Evolutionary conservation across 2,888 invertebrate species (phyloP), one percentile per base, ranked within the genome.

Genomic region (Leptinotarsa rubiginosa): DNA sequence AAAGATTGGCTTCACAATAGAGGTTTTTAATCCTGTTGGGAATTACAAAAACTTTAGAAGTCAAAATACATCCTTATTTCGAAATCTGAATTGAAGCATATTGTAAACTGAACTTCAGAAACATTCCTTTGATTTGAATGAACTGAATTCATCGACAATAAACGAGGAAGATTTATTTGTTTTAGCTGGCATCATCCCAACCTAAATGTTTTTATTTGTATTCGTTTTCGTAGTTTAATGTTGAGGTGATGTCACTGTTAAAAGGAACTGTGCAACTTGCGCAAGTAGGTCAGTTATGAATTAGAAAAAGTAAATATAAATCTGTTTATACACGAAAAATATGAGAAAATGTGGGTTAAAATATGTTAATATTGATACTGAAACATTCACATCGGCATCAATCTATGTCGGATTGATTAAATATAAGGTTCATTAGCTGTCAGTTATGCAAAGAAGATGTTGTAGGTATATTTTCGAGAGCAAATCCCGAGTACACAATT

Each of bases 211-310:
- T 66, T 72, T 56, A 66, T 72, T 66, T 66, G 41, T 47, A 52
- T 41, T 54, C 59, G 2, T 47, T 72, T 56, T 72, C 47, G 47
- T 54, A 41, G 54, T 47, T 18, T 31, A 1, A 72, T 72, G 52
- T 70, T 64, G 62, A 31, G 41, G 50, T 70, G 65, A 59, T 72
- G 59, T 72, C 72, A 66, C 59, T 66, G 54, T 66, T 72, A 22
- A 49, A 72, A 72, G 47, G 47, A 56, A 49, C 47, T 50, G 54
- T 18, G 12, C 59, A 66, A 59, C 56, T 72, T 72, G n/a, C 66
- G 66, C 18, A 72, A 72, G 59, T 72, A 66, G 66, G 66, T 72
- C 72, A 72, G 72, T 72, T 59, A 62, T 62, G 62, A 16, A 56
- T n/a, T 62, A n/a, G 18, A 41, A 56, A 69, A 59, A 69, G 47